A percentile compares a stretch with the other conserved stretches of the same genome.
phyloP scores from a whole-genome alignment of 2,888 invertebrate species.

The Caenorhabditis sp. region DNA sequence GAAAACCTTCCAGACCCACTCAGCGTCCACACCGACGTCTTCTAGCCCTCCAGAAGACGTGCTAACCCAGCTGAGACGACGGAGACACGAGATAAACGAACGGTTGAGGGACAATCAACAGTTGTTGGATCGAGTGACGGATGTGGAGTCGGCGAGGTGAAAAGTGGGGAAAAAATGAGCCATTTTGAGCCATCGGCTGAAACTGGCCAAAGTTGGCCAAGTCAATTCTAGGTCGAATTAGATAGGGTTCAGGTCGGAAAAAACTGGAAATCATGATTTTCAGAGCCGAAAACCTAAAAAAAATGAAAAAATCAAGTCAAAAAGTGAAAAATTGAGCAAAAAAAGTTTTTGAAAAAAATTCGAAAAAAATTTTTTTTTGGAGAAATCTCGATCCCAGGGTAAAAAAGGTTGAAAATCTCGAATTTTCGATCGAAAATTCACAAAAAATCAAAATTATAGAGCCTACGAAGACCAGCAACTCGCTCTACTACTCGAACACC shows the following conservation, averaged over 20 bases:
- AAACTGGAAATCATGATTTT: background rate
- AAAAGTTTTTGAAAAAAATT: too few relatives aligned
- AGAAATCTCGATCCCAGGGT: background rate
- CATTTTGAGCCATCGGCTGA: background rate
- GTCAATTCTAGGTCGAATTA: background rate
- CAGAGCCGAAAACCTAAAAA: background rate
- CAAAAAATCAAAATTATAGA: conserved; percentile 7
- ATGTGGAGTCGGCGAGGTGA: conserved; percentile 59
- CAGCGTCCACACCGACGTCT: background rate
- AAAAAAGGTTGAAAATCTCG: background rate
- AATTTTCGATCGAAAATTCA: background rate
- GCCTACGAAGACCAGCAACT: conserved; percentile 64
- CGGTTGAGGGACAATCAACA: conserved; percentile 36
- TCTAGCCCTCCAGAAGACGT: conserved; percentile 5
- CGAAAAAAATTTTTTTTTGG: background rate
- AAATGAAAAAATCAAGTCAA: too few relatives aligned
- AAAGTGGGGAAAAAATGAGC: background rate
- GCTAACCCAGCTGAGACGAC: background rate
- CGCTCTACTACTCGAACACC: conserved; percentile 56
- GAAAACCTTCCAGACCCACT: conserved; percentile 9
- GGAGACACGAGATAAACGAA: conserved; percentile 43
- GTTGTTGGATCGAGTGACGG: conserved; percentile 54
- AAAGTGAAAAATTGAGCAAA: background rate
- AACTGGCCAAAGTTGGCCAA: background rate
- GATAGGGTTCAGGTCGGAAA: background rate